Base-by-base conservation (phyloP, 2,888 invertebrate genomes). In the Cryptus viduatorius region DNA sequence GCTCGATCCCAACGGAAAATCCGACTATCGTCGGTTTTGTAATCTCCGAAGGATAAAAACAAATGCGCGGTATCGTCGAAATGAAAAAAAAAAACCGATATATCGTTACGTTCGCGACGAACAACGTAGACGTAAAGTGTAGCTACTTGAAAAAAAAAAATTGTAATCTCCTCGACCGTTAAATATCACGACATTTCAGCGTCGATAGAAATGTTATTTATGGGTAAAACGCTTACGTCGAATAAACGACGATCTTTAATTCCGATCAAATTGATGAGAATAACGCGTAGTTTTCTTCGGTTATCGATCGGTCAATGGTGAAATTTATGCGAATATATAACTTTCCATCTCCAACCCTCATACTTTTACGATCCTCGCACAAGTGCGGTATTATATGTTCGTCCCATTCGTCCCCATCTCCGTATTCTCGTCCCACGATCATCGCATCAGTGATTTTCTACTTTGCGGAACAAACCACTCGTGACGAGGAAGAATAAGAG, bases 391-490 rank as follows among this genome's bases (percentile, higher is more conserved):
- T 50, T 31, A 69, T 8, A 56, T 4, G 50, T 50, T 31, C 46
- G 29, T 69, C 37, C 37, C 59, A 44, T 53, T 46, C 4, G 16
- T 29, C 48, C 37, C 37, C 37, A 8, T 37, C 37, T 7, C 37
- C 37, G 0, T 1, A 37, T 37, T 37, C 37, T 37, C 37, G 37
- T 61, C 56, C 42, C 37, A 14, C 72, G 56, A 64, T 71, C 44
- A 46, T 50, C 72, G 69, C 79, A 73, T 78, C 77, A 65, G 53
- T 24, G 53, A 50, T 73, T 82, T 73, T 79, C 50, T 29, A 77
- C 53, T 81, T 69, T 67, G 7, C 68, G 44, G 61, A 68, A 78
- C 53, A 73, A 67, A 24, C 48, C 82, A 59, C 56, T 80, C 68
- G 73, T 73, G 67, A 64, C 78, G 61, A 64, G 46, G 42, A 80